These are phyloP conservation scores for Distichodus sexfasciatus DNA, from an alignment of 2,797 vertebrate species.

Conservation along the genomic window DNA sequence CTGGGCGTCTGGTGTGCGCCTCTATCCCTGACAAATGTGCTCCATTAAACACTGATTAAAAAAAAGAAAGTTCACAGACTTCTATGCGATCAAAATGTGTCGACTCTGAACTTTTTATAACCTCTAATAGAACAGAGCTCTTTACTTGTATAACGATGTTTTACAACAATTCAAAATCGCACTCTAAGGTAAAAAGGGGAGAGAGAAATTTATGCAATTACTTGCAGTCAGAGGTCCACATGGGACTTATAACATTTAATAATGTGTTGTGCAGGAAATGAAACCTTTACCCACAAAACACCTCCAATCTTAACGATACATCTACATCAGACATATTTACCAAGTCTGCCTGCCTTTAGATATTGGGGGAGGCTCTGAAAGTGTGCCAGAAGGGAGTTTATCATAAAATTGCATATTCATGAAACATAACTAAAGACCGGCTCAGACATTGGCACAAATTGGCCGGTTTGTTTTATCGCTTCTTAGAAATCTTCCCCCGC, in stretches of 20 bases:
- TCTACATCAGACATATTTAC: not conserved
- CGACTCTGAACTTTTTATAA: not conserved
- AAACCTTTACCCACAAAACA: not conserved
- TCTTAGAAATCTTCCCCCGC: not conserved
- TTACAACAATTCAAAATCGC: no score
- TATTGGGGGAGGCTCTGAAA: not conserved
- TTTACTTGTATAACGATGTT: no score
- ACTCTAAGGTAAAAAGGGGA: not conserved
- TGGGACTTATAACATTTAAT: not conserved
- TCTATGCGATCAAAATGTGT: not conserved
- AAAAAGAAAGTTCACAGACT: not conserved
- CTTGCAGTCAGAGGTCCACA: not conserved
- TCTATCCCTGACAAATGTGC: not conserved
- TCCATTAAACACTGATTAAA: not conserved
- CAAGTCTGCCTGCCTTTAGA: not conserved
- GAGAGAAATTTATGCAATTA: not conserved
- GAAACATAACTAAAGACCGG: not conserved
- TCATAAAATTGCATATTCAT: not conserved
- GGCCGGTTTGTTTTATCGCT: not conserved
- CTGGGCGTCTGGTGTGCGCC: slow-evolving; percentile 5
- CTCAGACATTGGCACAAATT: not conserved
- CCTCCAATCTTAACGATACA: no score
- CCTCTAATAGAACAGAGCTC: no score
- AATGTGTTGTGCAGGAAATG: not conserved
- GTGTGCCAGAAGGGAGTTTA: not conserved